Percentiles rank a stretch among this genome's conserved stretches.
Evolutionary conservation across 53 echinoderm and acorn worm species (phyloP).

Genomic region (Stichopus horrens): DNA sequence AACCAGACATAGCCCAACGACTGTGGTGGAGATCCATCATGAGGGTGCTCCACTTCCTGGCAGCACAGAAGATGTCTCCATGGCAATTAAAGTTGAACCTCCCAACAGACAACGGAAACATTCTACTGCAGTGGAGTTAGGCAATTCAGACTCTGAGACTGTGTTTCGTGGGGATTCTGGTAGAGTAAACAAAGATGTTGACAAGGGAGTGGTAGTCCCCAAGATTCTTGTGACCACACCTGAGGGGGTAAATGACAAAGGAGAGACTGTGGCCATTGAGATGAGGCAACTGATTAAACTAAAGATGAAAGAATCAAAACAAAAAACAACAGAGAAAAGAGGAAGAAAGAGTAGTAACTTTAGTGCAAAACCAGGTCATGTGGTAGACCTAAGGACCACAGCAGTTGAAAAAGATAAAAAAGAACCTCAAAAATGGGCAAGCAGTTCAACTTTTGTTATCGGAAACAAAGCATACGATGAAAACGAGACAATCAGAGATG

Average conservation of each 20-base stretch:
- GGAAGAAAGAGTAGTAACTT: background rate
- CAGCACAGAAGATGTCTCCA: conserved; percentile 51
- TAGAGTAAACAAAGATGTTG: background rate
- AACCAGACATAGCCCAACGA: background rate
- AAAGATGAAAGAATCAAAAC: conserved; percentile 24
- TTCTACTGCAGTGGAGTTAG: background rate
- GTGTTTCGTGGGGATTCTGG: background rate
- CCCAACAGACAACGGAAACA: background rate
- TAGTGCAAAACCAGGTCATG: conserved; percentile 60
- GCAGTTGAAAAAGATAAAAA: background rate
- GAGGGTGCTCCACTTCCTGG: conserved; percentile 54
- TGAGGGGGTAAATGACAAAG: background rate
- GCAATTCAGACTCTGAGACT: background rate
- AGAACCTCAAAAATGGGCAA: background rate
- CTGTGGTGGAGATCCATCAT: conserved; percentile 46
- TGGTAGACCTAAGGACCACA: conserved; percentile 57
- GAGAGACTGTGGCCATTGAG: conserved; percentile 32
- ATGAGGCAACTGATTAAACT: conserved; percentile 19
- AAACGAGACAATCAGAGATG: background rate
- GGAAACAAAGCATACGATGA: background rate
- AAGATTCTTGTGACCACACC: conserved; percentile 32
- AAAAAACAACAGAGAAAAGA: background rate
- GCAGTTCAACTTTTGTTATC: background rate
- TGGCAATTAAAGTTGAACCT: conserved; percentile 35
- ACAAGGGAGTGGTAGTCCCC: background rate